Base-by-base conservation (phyloP, 2,797 vertebrate species). In the Halcyon chelicuti region DNA sequence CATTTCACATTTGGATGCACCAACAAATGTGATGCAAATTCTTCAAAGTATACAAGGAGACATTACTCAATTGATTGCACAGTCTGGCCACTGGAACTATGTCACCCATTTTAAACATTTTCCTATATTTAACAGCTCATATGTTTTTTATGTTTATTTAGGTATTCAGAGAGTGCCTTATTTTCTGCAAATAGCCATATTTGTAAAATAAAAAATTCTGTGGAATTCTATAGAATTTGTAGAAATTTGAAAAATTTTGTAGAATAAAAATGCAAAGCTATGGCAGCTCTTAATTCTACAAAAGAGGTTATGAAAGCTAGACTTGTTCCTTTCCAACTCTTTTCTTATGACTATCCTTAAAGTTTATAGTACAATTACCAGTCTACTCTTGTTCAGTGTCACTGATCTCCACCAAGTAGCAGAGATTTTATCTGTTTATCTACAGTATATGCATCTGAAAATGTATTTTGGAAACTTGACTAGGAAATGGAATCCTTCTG, bases 341-440 rank as follows among this genome's bases (percentile, higher is more conserved):
- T 67, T 71, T 63, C 42, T 68, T 77, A 25, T 44, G 28, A 54
- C 31, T 90, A 3, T 57, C n/a, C 54, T 20, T 78, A 12, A 88
- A 49, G 14, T 80, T 88, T 75, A 57, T 62, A 31, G 23, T 19
- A 68, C 23, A 51, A 16, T 84, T 86, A 39, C 52, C 12, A 39
- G 21, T 39, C 26, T 47, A 23, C 3, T 2, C 10, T n/a, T 58
- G 23, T 25, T 63, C 0, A 0, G 40, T 47, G 15, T 47, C 16
- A 21, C 47, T 26, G 18, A 7, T 52, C 22, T 63, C 31, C 40
- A 33, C 9, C 13, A 35, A 60, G 5, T 5, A 85, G n/a, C 12
- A 78, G 40, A 74, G 12, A 60, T 71, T 77, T 74, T 74, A 71
- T 55, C 4, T 9, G 5, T 55, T 82, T 71, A 10, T 49, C 37